Conservation (phyloP, 2,113 vertebrate genomes). For the Malurus melanocephalus region DNA sequence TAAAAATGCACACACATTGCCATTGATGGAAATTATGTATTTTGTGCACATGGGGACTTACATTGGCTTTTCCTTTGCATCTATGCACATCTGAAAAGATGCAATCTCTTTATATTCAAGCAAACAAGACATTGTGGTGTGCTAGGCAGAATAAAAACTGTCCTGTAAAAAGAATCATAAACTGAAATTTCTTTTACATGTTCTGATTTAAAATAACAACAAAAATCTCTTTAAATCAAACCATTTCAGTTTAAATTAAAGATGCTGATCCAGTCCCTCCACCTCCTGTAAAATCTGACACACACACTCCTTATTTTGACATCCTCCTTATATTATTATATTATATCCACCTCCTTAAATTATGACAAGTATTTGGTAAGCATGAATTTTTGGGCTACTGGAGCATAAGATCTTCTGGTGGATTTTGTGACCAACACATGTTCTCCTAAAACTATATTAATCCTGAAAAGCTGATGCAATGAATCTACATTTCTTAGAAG, state of each 20-base stretch:
- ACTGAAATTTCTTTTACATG: not conserved
- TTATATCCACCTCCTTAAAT: not conserved
- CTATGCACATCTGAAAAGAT: not conserved
- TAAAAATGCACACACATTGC: not conserved
- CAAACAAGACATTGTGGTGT: accelerated
- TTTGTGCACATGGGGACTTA: not conserved
- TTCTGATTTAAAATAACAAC: not conserved
- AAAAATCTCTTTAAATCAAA: not conserved
- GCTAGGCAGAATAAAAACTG: not conserved
- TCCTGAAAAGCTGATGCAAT: not conserved
- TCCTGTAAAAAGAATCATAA: not conserved
- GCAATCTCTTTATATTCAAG: not conserved
- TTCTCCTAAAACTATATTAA: not conserved
- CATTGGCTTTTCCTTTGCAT: not conserved
- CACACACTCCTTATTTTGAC: accelerated
- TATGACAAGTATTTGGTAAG: not conserved
- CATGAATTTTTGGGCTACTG: not conserved
- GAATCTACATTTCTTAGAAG: not conserved
- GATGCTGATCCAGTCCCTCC: not conserved
- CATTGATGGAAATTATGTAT: not conserved
- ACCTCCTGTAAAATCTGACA: not conserved
- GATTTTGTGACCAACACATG: not conserved
- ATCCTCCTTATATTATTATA: too few species aligned
- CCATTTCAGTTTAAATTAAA: not conserved
- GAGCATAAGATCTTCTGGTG: not conserved